Evolutionary conservation across 2,797 vertebrate genomes (phyloP), one percentile per base, ranked within the genome.

Genomic region (Anguilla anguilla): DNA sequence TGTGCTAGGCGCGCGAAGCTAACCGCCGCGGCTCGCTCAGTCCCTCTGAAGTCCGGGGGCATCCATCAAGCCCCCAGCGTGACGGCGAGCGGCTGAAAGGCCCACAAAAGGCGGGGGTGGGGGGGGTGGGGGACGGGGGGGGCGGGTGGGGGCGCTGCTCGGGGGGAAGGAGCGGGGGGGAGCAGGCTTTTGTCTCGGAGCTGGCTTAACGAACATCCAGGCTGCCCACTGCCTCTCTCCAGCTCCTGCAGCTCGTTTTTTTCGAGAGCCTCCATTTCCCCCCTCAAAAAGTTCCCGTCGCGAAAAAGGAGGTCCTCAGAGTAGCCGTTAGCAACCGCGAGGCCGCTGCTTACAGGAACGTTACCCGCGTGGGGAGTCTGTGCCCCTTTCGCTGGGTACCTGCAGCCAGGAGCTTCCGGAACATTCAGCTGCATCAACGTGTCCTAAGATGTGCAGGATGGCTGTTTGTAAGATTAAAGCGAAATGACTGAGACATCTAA

Each of bases 31-130:
- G 35, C 57, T 39, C 28, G 35, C 79, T 43, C 88, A n/a, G 95
- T 94, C 94, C 94, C 93, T 97, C 96, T 96, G 95, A 96, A 96
- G 95, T 96, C 94, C 93, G 95, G 93, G 92, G 93, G 91, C 95
- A 97, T 97, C 96, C 96, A 96, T 97, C 96, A 97, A 61, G 31
- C 35, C 92, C 96, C 93, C 96, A 95, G 96, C 94, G 17, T 93
- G 96, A 89, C 90, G 90, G 92, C 95, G 95, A 94, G 94, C 94
- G 94, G 31, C 85, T 82, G 61, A 83, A 88, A 86, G 49, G 85
- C 61, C 79, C 46, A 72, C 67, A 81, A 81, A 81, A 81, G 43
- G 22, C 6, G 2, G 35, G 43, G 43, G 5, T 39, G 15, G 72
- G 72, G 28, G 39, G 85, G 17, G 1, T 19, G 51, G 3, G 69